These are phyloP conservation scores for Corapipo altera DNA, from an alignment of 2,113 vertebrate species.

Conservation along the genomic window DNA sequence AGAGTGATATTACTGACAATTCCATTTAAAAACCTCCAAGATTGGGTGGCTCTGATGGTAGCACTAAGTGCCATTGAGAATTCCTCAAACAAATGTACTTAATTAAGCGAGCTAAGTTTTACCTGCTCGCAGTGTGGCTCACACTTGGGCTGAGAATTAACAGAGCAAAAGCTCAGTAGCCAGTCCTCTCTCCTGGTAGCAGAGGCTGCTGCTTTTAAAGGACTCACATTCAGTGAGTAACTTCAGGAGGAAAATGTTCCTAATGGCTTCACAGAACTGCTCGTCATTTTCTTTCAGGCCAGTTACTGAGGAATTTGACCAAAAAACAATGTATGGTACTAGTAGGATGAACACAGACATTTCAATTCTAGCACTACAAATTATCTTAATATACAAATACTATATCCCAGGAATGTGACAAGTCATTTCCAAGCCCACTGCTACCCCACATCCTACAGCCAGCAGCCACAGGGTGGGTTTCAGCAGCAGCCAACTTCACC, in stretches of 20 bases:
- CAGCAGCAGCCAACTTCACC: not conserved
- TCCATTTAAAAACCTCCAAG: not conserved
- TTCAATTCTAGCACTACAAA: not conserved
- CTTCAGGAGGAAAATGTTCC: not conserved
- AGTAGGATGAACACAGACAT: rapidly evolving
- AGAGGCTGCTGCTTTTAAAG: not conserved
- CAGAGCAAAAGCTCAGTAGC: not conserved
- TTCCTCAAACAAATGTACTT: not conserved
- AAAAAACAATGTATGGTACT: not conserved
- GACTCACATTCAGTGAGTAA: rapidly evolving
- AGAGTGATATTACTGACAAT: not conserved
- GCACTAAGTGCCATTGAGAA: not conserved
- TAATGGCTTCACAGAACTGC: rapidly evolving
- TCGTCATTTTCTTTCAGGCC: not conserved
- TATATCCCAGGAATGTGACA: not conserved
- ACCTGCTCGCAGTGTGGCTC: not conserved
- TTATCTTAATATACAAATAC: not conserved
- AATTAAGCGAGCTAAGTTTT: constrained; percentile 2
- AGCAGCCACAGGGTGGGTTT: no score
- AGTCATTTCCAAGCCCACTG: rapidly evolving
- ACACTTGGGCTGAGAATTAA: not conserved
- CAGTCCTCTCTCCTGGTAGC: not conserved
- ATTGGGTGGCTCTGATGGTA: not conserved
- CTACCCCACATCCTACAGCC: not conserved
- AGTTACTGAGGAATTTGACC: not conserved